Base-by-base conservation (phyloP, 2,888 invertebrate species). In the Sthenelais limicola region DNA sequence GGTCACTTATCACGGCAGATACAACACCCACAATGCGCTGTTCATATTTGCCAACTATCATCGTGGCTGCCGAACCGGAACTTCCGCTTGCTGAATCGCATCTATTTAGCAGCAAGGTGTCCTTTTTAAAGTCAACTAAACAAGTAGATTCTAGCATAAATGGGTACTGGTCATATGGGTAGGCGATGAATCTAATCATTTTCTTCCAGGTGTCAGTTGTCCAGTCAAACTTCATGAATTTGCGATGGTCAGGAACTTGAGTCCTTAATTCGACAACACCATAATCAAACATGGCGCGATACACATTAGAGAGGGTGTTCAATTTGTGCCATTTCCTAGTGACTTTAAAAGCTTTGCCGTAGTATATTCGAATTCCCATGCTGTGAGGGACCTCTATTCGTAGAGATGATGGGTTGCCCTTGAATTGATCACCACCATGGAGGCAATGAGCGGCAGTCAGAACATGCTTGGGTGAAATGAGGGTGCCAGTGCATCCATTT, bases 361-460 rank as follows among this genome's bases (percentile, higher is more conserved):
- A 84, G 73, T 82, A 81, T 3, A 82, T 75, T 24, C 81, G 74
- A 30, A 80, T 80, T 7, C 81, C 82, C 56, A 82, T 79, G 18
- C 77, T 77, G 72, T 81, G 81, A 4, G 83, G 82, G 32, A 84
- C 78, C 54, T 80, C 79, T 12, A 84, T 77, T 76, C 83, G 83
- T 38, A 85, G 73, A 78, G 81, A 80, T 72, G 81, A 79, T 43
- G 83, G 74, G 30, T 82, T 80, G 38, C 78, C 68, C 70, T 78
- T 80, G 73, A 82, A 84, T 21, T 21, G 58, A 18, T 75, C 48
- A 1, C 85, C 84, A 58, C 82, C 79, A 71, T 85, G 85, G 28
- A 85, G 82, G 74, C 85, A 85, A 71, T 85, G 85, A 2, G 84
- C 85, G n/a, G 84, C 84, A 3, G 84, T 84, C 0, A 85, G 76